Base-by-base conservation (phyloP, 2,113 vertebrate species). In the Pleuronectes platessa region DNA sequence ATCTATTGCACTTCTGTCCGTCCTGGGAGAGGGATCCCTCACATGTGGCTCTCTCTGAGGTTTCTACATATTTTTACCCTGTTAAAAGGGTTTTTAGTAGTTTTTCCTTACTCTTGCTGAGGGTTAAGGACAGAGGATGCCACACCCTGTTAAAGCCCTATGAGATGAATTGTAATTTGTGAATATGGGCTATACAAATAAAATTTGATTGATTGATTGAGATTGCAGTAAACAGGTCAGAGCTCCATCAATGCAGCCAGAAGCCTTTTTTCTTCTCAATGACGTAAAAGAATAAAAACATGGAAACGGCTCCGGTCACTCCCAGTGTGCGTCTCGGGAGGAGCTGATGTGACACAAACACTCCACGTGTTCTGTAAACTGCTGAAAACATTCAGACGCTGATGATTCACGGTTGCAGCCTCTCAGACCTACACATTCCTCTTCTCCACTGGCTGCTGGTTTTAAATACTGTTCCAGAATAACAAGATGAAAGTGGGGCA, bases 301-400 rank as follows among this genome's bases (percentile, higher is more conserved):
- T 15, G 18, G 7, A 51, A 51, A 18, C 47, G 4, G 62, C 24
- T 17, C 24, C 42, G 47, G 83, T 78, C 70, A 68, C 24, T 55
- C 70, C 13, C 42, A 13, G 76, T 62, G 58, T 75, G 61, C 31
- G 49, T 71, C 64, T 79, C 37, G 64, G 40, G 53, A 47, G 75
- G 75, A 83, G 83, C 63, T 75, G 68, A 83, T 64, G 63, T 71
- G 70, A 88, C 78, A 67, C n/a, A 14, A 76, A 71, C 40, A 68
- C 66, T 18, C 42, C 4, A 49, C 3, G 5, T 45, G 60, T 61
- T 20, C 24, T 54, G 68, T 9, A 47, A 65, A 37, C 31, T 61
- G 35, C 62, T 13, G 70, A 62, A 72, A 78, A 71, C 40, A 81
- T 15, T 6, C 60, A 23, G 42, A 24, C 53, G 31, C 31, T 7